Evolutionary conservation across 2,888 invertebrate genomes (phyloP).

Genomic region (Ramazzottius varieornatus): DNA sequence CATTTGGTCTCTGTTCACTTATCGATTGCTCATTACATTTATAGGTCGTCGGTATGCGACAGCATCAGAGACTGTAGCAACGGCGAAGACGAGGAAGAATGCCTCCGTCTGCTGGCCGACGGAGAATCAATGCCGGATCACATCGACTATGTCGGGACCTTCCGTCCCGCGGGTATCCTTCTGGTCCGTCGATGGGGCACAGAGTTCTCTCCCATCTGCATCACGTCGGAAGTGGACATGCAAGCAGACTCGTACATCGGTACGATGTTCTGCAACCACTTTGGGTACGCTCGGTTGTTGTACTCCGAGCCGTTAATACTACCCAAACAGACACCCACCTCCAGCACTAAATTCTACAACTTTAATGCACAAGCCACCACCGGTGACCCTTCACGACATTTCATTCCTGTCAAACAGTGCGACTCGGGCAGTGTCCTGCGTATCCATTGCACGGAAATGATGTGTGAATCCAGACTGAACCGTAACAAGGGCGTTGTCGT

Average conservation of each 20-base stretch:
- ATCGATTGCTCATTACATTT: not conserved
- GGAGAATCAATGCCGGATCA: not conserved
- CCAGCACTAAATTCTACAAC: not conserved
- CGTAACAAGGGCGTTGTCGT: slow-evolving; percentile 4
- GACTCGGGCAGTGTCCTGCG: not conserved
- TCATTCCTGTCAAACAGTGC: not conserved
- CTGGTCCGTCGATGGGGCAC: slow-evolving; percentile 3
- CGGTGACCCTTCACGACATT: not conserved
- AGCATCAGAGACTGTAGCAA: not conserved
- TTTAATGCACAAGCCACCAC: not conserved
- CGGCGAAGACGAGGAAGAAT: slow-evolving; percentile 2
- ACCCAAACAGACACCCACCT: not conserved
- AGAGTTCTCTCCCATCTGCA: not conserved
- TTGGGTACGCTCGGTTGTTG: not conserved
- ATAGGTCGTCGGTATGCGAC: not conserved
- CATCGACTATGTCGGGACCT: not conserved
- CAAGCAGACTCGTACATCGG: not conserved
- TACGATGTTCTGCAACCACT: not conserved
- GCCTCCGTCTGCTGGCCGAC: not conserved
- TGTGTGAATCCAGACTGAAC: not conserved
- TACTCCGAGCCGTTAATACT: not conserved
- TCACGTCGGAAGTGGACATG: not conserved
- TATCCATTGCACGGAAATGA: not conserved
- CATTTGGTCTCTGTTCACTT: too few species aligned
- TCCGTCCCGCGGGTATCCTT: not conserved